Conservation (phyloP, 2,113 vertebrate species). For the Crotalus viridis region DNA sequence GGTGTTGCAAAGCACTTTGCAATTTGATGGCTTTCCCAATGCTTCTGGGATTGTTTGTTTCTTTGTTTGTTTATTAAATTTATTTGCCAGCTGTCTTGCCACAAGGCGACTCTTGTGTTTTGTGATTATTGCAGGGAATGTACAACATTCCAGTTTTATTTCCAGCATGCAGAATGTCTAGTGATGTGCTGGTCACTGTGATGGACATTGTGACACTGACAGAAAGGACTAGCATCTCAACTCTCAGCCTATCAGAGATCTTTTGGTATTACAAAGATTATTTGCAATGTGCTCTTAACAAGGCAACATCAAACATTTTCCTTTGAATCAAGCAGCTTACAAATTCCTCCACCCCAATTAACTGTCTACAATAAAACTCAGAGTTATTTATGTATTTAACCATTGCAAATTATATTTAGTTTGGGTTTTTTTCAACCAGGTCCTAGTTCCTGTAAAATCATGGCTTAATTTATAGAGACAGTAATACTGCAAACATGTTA, state of each 20-base stretch:
- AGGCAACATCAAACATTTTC: slow-evolving; percentile 42
- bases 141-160: neutral
- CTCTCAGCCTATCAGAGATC: neutral
- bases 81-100: neutral
- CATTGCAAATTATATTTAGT: neutral
- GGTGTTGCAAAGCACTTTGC: neutral
- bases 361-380: slow-evolving; percentile 35
- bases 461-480: neutral
- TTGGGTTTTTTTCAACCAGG: neutral
- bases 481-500: neutral
- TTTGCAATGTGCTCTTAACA: neutral
- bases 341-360: slow-evolving; percentile 59
- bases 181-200: neutral
- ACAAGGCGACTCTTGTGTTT: neutral
- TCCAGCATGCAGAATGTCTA: neutral
- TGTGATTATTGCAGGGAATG: neutral
- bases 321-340: slow-evolving; percentile 60
- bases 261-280: neutral
- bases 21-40: neutral
- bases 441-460: neutral
- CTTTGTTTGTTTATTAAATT: neutral
- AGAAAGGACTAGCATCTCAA: neutral
- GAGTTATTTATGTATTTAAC: slow-evolving; percentile 30
- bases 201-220: neutral
- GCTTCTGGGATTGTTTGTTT: neutral